These are phyloP conservation scores for Daphoenositta chrysoptera DNA, from an alignment of 2,113 vertebrate species.

Conservation along the genomic window DNA sequence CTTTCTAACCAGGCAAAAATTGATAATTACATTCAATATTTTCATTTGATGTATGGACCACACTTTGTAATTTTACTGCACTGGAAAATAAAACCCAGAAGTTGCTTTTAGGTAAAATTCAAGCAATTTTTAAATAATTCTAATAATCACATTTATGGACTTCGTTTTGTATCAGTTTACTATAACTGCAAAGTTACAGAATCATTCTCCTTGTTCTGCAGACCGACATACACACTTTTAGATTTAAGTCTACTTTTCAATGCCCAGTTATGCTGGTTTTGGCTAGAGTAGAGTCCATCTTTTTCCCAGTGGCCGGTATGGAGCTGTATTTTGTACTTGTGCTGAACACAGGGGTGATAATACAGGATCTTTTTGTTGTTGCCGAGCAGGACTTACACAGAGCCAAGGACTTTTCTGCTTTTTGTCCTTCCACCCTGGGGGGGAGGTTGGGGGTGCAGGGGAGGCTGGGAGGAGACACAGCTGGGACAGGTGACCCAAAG, in stretches of 20 bases:
- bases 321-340: accelerated
- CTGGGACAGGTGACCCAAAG: background rate
- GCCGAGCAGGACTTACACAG: background rate
- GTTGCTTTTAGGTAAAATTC: background rate
- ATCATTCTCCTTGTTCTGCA: background rate
- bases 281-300: background rate
- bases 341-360: background rate
- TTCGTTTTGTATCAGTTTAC: background rate
- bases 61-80: background rate
- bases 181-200: background rate
- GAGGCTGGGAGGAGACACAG: background rate
- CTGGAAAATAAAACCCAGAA: background rate
- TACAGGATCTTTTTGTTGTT: background rate
- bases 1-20: background rate
- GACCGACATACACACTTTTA: background rate
- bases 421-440: accelerated
- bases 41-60: background rate
- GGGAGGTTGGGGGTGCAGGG: accelerated
- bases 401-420: background rate
- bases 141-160: background rate
- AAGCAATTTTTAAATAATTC: background rate
- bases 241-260: background rate
- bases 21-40: background rate
- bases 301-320: accelerated
- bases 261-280: background rate